Conservation (phyloP, 2,797 vertebrate species). For the Syngnathus rostellatus region DNA sequence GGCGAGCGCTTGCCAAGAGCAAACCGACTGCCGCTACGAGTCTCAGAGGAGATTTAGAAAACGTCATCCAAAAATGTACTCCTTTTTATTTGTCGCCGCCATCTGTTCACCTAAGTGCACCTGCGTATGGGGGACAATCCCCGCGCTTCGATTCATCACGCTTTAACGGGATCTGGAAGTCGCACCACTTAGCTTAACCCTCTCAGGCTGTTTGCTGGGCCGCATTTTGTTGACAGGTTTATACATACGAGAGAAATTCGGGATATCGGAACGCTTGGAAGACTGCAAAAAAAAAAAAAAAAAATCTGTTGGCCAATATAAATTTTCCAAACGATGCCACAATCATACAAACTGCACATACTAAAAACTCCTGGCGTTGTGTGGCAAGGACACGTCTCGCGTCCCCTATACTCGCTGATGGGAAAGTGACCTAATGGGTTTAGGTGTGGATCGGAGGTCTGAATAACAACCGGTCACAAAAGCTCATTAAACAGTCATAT, state of each 20-base stretch:
- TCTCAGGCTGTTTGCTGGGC: background rate
- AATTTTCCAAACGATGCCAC: too few species aligned
- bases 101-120: slow-evolving; percentile 46
- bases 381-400: slow-evolving; percentile 16
- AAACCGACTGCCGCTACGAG: slow-evolving; percentile 4
- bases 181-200: slow-evolving; percentile 22
- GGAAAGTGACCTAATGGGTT: slow-evolving; percentile 54
- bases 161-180: slow-evolving; percentile 53
- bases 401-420: slow-evolving; percentile 18
- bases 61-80: slow-evolving; percentile 30
- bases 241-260: slow-evolving; percentile 2
- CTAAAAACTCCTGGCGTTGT: background rate
- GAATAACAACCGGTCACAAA: slow-evolving; percentile 52
- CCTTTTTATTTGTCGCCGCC: slow-evolving; percentile 47
- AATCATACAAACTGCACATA: background rate
- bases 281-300: background rate
- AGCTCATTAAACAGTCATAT: slow-evolving; percentile 63
- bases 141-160: slow-evolving; percentile 37
- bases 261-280: background rate
- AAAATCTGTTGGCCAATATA: background rate
- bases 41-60: background rate
- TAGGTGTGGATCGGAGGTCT: slow-evolving; percentile 44
- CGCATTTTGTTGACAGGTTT: slow-evolving; percentile 5
- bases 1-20: background rate
- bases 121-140: slow-evolving; percentile 10